Evolutionary conservation across 2,797 vertebrate species (phyloP).

Genomic region (Siniperca scherzeri): DNA sequence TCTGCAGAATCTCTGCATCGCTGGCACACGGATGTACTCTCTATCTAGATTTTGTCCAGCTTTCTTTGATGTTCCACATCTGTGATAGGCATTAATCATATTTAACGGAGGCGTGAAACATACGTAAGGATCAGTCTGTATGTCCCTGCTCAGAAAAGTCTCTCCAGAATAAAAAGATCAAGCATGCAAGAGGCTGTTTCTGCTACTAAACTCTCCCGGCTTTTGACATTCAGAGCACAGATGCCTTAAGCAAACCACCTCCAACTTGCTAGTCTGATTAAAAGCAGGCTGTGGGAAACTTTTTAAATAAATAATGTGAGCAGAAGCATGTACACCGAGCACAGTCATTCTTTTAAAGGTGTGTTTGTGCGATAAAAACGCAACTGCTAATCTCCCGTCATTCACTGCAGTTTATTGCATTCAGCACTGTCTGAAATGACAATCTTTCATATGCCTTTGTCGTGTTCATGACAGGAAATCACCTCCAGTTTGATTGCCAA

Average conservation of each 20-base stretch:
- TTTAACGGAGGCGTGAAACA: slow-evolving; percentile 18
- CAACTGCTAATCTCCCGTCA: slow-evolving; percentile 27
- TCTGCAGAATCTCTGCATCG: slow-evolving; percentile 54
- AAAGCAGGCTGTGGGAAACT: slow-evolving; percentile 46
- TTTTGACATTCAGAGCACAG: slow-evolving; percentile 62
- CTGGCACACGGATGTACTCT: slow-evolving; percentile 24
- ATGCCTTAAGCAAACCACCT: slow-evolving; percentile 47
- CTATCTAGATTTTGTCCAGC: slow-evolving; percentile 11
- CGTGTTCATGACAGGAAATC: slow-evolving; percentile 12
- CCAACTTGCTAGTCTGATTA: slow-evolving; percentile 58
- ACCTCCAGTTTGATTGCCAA: slow-evolving; percentile 11
- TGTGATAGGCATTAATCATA: slow-evolving; percentile 39
- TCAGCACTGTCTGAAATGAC: not conserved
- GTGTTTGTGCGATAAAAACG: slow-evolving; percentile 38
- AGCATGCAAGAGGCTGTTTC: slow-evolving; percentile 27
- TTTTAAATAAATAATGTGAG: slow-evolving; percentile 62
- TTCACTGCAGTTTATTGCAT: slow-evolving; percentile 2
- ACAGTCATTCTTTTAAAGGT: slow-evolving; percentile 44
- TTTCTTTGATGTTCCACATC: slow-evolving; percentile 43
- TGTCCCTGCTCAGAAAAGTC: not conserved
- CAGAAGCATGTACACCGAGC: slow-evolving; percentile 47
- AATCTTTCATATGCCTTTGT: slow-evolving; percentile 26
- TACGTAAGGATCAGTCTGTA: not conserved
- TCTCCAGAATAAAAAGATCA: slow-evolving; percentile 15
- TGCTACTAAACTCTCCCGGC: slow-evolving; percentile 30